These are phyloP conservation scores for Sicus ferrugineus DNA, from an alignment of 2,888 invertebrate species.

Conservation along the genomic window DNA sequence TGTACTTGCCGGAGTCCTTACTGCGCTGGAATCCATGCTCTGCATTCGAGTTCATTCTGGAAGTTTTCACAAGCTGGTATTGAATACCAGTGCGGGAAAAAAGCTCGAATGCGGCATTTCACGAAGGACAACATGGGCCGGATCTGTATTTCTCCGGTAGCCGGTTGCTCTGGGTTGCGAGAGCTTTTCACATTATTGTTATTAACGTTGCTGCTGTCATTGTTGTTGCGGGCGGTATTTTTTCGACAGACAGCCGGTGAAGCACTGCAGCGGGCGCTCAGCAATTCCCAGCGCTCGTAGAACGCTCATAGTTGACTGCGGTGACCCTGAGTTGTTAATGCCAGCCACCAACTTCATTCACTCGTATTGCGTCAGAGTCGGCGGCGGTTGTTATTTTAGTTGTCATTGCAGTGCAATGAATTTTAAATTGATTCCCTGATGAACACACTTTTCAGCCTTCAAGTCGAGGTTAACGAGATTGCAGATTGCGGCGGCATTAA, in stretches of 20 bases:
- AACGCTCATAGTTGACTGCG: constrained; percentile 1
- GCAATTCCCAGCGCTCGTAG: no score
- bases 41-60: constrained; percentile 1
- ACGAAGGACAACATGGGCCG: not conserved
- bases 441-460: not conserved
- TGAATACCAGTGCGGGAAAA: not conserved
- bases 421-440: not conserved
- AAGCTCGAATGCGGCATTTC: constrained; percentile 3
- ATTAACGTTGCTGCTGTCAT: not conserved
- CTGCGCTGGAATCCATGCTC: not conserved
- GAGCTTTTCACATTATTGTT: not conserved
- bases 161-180: constrained; percentile 2
- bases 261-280: not conserved
- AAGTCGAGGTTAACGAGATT: not conserved
- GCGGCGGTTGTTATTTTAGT: not conserved
- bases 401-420: not conserved
- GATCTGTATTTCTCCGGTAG: not conserved
- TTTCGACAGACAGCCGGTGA: not conserved
- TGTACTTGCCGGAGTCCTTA: not conserved
- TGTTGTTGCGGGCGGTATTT: not conserved
- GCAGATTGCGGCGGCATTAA: no score
- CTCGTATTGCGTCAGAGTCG: not conserved
- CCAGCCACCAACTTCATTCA: not conserved
- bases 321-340: constrained; percentile 4
- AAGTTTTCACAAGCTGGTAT: not conserved